These are phyloP conservation scores for Troides helena DNA, from an alignment of 2,888 invertebrate species.

Conservation along the genomic window DNA sequence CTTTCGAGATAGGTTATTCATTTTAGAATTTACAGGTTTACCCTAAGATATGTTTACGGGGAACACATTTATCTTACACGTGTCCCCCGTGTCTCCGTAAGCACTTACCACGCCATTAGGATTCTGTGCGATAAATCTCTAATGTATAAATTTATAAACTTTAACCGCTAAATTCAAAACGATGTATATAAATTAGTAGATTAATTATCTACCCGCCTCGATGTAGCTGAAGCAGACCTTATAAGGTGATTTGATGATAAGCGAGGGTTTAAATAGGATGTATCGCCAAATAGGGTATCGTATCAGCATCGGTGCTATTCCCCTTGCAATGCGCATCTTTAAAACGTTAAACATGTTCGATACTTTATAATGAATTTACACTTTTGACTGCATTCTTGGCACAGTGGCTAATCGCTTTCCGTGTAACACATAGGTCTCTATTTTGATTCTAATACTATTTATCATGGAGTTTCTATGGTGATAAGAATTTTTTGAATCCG, in stretches of 20 bases:
- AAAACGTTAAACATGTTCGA: conserved; percentile 15
- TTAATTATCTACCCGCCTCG: conserved; percentile 36
- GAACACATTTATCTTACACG: neutral
- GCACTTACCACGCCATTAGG: conserved; percentile 5
- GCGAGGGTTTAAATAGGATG: conserved; percentile 15
- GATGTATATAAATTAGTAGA: conserved; percentile 36
- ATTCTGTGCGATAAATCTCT: neutral
- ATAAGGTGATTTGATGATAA: conserved; percentile 20
- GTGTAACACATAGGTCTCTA: no score
- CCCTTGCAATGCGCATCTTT: conserved; percentile 14
- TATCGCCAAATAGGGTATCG: conserved; percentile 16
- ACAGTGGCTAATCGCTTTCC: no score
- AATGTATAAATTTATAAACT: conserved; percentile 1
- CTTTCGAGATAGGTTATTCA: no score
- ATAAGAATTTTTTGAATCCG: no score
- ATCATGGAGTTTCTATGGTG: no score
- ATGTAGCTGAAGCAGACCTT: conserved; percentile 27
- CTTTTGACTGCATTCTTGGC: no score
- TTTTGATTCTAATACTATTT: no score
- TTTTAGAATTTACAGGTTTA: no score
- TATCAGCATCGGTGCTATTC: neutral
- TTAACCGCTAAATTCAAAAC: conserved; percentile 33
- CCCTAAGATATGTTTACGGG: no score
- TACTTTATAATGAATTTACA: conserved; percentile 6
- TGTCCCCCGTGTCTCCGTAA: neutral